Evolutionary conservation across 2,888 invertebrate genomes (phyloP).

Genomic region (Trichogramma evanescens): DNA sequence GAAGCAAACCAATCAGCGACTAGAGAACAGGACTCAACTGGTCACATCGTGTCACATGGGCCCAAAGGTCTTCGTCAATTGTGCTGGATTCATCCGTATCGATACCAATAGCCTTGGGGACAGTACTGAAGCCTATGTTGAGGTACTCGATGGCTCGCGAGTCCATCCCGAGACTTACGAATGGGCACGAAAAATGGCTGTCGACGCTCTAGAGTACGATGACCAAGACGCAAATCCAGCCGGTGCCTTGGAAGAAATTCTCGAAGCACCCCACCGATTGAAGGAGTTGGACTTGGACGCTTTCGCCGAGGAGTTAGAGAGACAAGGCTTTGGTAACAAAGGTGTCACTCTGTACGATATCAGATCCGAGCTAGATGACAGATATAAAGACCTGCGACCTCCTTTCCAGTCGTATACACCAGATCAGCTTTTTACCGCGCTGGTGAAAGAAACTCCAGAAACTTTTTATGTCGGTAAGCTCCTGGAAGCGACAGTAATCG

Average conservation of each 20-base stretch:
- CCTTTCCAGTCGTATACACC: constrained; percentile 71
- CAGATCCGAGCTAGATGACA: constrained; percentile 84
- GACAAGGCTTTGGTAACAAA: constrained; percentile 81
- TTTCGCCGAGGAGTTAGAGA: constrained; percentile 92
- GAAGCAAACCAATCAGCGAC: constrained; percentile 82
- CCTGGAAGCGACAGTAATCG: constrained; percentile 72
- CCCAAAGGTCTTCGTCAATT: constrained; percentile 96
- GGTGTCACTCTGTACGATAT: constrained; percentile 96
- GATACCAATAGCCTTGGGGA: constrained; percentile 93
- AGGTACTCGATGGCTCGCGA: constrained; percentile 93
- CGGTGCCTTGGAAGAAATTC: constrained; percentile 92
- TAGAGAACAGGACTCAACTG: constrained; percentile 91
- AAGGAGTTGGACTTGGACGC: constrained; percentile 97
- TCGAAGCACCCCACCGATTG: constrained; percentile 87
- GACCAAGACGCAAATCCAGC: constrained; percentile 96
- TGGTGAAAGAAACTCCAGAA: constrained; percentile 93
- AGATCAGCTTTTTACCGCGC: constrained; percentile 87
- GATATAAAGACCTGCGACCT: constrained; percentile 84
- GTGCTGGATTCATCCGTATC: constrained; percentile 97
- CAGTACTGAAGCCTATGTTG: constrained; percentile 88
- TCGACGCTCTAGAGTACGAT: constrained; percentile 96
- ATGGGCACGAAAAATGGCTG: constrained; percentile 99
- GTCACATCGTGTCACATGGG: constrained; percentile 96
- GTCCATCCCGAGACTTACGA: constrained; percentile 99
- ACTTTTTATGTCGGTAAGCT: constrained; percentile 86